These are phyloP conservation scores for Gymnoscopelus microlampas DNA, from an alignment of 2,797 vertebrate species.

Conservation along the genomic window DNA sequence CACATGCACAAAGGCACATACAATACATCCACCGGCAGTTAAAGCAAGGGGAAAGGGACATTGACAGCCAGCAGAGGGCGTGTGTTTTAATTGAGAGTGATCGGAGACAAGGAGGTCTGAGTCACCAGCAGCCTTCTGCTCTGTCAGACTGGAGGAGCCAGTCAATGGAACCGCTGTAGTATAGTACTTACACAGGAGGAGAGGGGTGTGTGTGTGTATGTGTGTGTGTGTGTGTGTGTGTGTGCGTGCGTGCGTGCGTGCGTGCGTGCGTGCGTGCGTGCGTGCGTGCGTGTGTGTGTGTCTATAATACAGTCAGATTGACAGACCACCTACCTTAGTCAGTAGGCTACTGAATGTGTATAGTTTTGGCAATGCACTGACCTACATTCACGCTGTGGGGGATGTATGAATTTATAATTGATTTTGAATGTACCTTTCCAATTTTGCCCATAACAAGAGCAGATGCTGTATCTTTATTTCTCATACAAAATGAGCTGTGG, in stretches of 20 bases:
- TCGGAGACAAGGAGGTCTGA: slow-evolving; percentile 69
- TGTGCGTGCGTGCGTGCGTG: slow-evolving; percentile 9
- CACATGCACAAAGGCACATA: slow-evolving; percentile 3
- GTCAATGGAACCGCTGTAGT: slow-evolving; percentile 83
- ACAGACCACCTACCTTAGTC: slow-evolving; percentile 41
- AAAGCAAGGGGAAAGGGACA: slow-evolving; percentile 17
- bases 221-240: slow-evolving; percentile 18
- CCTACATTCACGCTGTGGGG: slow-evolving; percentile 33
- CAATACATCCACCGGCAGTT: neutral
- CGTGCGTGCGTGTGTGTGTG: slow-evolving; percentile 12
- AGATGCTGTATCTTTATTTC: too few relatives aligned
- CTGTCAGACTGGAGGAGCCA: slow-evolving; percentile 71
- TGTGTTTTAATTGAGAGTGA: slow-evolving; percentile 55
- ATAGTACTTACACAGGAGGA: slow-evolving; percentile 67
- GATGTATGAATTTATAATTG: too few relatives aligned
- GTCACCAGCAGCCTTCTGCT: slow-evolving; percentile 76
- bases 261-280: slow-evolving; percentile 15
- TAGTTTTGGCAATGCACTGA: slow-evolving; percentile 52
- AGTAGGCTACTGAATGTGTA: slow-evolving; percentile 21
- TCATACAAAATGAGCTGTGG: too few relatives aligned
- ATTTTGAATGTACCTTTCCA: too few relatives aligned
- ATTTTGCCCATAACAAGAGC: too few relatives aligned
- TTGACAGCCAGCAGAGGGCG: slow-evolving; percentile 71
- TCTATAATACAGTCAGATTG: slow-evolving; percentile 22
- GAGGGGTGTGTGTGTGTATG: slow-evolving; percentile 36